Base-by-base conservation (phyloP, 2,113 vertebrate genomes). In the Cephalopterus ornatus region DNA sequence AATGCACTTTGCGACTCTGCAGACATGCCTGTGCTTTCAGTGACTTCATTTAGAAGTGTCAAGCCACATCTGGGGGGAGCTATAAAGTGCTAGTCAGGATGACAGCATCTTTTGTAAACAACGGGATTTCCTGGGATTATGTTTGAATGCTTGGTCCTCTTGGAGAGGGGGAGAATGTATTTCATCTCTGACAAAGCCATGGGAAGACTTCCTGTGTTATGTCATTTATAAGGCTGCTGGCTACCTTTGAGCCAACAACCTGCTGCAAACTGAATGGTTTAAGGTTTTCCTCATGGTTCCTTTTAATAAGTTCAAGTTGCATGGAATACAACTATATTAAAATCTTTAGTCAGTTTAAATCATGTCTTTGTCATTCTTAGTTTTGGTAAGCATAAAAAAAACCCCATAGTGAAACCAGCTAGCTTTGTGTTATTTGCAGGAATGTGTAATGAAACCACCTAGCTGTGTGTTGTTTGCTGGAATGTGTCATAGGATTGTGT, bases 91-190 rank as follows among this genome's bases (percentile, higher is more conserved):
- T 4, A 75, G 41, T 46, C 0, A 0, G 65, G 61, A 93, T 93
- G 96, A 96, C 83, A 92, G 42, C 76, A 89, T 94, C 73, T 94
- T 92, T 72, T 87, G 12, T 87, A 84, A 95, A 92, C 75, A 77
- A 76, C 16, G 61, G 89, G 88, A 92, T 95, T 97, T 96, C 93
- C 93, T 95, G 85, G 56, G 88, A 93, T 96, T 96, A 76, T 93
- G 21, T 93, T 82, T 75, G 49, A 89, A 58, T 66, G 46, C 32
- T 50, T 79, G 67, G 72, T 30, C 8, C 37, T 88, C 55, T 56
- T 72, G 39, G 66, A 70, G n/a, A 59, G 50, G 28, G 33, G 32
- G 33, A 66, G 30, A 66, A 66, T 0, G 0, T 46, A 32, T 73
- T 66, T 77, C 19, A 27, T 75, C 50, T 88, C 72, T 84, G 59